These are phyloP conservation scores for Rutpela maculata DNA, from an alignment of 2,888 invertebrate species.

Conservation along the genomic window DNA sequence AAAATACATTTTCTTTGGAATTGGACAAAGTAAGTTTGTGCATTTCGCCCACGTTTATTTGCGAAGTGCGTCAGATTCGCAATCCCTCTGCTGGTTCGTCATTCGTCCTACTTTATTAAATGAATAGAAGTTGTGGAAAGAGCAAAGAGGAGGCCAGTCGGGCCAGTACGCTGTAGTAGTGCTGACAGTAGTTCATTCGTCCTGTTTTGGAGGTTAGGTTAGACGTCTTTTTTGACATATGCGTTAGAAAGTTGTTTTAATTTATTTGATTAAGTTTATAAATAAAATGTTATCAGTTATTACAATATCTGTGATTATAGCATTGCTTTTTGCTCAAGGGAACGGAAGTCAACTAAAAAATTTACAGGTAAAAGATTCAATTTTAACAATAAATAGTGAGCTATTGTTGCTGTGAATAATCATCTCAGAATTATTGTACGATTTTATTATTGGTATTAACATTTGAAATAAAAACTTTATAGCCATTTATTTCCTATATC, in stretches of 20 bases:
- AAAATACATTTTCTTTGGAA: background rate
- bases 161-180: too few species aligned
- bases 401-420: too few species aligned
- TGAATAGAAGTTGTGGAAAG: too few species aligned
- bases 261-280: constrained; percentile 12
- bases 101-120: too few species aligned
- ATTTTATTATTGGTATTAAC: too few species aligned
- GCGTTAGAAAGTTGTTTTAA: constrained; percentile 12
- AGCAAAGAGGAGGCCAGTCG: too few species aligned
- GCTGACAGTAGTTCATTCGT: too few species aligned
- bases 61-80: background rate
- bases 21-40: background rate
- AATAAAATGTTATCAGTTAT: constrained; percentile 54
- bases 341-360: constrained; percentile 49
- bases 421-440: too few species aligned
- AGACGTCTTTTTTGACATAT: background rate
- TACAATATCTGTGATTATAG: constrained; percentile 51
- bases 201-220: constrained; percentile 11
- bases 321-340: constrained; percentile 49
- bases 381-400: too few species aligned
- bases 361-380: constrained; percentile 48
- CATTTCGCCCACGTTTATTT: background rate
- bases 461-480: too few species aligned
- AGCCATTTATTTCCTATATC: too few species aligned
- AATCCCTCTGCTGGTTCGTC: background rate